These are phyloP conservation scores for Callitettix versicolor DNA, from an alignment of 1,140 invertebrate species.

Conservation along the genomic window DNA sequence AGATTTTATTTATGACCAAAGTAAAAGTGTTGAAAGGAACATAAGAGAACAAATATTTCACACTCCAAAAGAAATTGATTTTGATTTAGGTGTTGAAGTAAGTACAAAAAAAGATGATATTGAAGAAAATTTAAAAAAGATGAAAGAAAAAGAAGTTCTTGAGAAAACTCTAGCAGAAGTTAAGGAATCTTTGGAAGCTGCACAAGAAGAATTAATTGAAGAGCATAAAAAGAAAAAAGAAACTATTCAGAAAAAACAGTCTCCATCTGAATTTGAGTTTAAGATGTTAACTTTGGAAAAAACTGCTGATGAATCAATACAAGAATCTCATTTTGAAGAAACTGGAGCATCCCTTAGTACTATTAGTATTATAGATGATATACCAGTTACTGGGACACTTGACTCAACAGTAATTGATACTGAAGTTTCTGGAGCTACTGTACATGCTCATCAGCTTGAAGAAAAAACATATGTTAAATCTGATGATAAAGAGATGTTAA, in stretches of 20 bases:
- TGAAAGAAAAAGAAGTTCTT: constrained; percentile 19
- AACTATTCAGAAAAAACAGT: constrained; percentile 49
- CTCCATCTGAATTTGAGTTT: constrained; percentile 61
- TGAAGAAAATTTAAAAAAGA: neutral
- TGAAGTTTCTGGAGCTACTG: constrained; percentile 21
- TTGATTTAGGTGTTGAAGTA: no score
- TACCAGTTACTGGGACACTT: neutral
- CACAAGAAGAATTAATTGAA: constrained; percentile 29
- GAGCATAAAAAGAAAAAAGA: constrained; percentile 27
- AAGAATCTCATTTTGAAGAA: constrained; percentile 26
- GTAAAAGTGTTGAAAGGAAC: no score
- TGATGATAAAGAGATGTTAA: neutral
- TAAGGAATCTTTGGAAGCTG: constrained; percentile 29
- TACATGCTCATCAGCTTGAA: neutral
- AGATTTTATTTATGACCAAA: no score
- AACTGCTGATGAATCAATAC: constrained; percentile 25
- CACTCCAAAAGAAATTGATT: neutral
- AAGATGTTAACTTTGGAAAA: constrained; percentile 35
- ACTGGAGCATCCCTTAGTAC: neutral
- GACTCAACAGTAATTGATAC: constrained; percentile 13
- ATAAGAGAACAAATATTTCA: no score
- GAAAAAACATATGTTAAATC: neutral
- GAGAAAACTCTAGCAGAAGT: constrained; percentile 27
- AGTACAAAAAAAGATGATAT: no score
- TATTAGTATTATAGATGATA: neutral